Conservation (phyloP, 2,888 invertebrate genomes). For the Chaetoderma sp. region DNA sequence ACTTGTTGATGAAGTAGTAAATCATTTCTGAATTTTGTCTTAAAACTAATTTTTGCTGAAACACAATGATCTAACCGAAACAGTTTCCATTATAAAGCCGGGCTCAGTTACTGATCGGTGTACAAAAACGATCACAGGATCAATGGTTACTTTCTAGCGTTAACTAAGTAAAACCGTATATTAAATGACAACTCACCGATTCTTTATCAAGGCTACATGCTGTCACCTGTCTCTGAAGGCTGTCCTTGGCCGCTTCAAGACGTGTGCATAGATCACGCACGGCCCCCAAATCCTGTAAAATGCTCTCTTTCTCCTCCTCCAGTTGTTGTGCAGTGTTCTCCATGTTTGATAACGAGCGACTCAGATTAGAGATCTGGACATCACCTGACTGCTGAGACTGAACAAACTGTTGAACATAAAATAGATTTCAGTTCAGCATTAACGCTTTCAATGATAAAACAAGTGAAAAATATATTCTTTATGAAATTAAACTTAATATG, state of each 20-base stretch:
- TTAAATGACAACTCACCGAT: constrained; percentile 57
- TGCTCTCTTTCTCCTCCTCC: constrained; percentile 64
- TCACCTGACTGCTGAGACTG: constrained; percentile 64
- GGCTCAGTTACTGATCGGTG: too few relatives aligned
- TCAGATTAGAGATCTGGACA: constrained; percentile 63
- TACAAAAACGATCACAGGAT: too few relatives aligned
- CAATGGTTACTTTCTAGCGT: too few relatives aligned
- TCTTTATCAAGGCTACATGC: constrained; percentile 65
- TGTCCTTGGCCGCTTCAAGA: constrained; percentile 66
- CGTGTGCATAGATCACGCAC: constrained; percentile 66
- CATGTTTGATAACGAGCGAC: constrained; percentile 59
- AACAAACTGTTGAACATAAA: constrained; percentile 50
- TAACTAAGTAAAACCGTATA: too few relatives aligned
- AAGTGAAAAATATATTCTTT: not conserved
- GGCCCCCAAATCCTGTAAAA: constrained; percentile 64
- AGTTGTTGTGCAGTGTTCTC: constrained; percentile 60
- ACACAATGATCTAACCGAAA: too few relatives aligned
- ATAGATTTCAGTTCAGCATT: not conserved
- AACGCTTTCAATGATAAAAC: not conserved
- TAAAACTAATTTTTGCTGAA: too few relatives aligned
- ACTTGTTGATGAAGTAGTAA: too few relatives aligned
- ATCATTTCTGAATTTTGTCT: too few relatives aligned
- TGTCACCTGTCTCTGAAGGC: constrained; percentile 64
- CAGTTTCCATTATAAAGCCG: too few relatives aligned
- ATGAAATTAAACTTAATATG: not conserved